Evolutionary conservation across 2,888 invertebrate species (phyloP).

Genomic region (Ophion slaviceki): DNA sequence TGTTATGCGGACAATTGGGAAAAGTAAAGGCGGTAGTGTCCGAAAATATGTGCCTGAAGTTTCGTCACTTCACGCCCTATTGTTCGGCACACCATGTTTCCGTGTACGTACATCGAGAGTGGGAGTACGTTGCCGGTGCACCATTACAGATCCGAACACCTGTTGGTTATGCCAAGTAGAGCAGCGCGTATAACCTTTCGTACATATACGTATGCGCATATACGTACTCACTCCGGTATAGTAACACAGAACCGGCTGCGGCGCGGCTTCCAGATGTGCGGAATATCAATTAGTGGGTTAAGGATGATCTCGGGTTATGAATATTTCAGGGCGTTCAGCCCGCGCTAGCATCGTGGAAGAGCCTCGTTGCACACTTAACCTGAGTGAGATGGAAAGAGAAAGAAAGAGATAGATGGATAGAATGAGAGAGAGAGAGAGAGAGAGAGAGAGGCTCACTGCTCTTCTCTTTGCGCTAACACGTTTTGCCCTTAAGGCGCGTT

Average conservation of each 20-base stretch:
- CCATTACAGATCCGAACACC: slow-evolving; percentile 57
- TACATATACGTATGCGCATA: slow-evolving; percentile 10
- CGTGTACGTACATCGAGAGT: slow-evolving; percentile 26
- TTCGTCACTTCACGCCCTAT: neutral
- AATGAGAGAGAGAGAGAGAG: neutral
- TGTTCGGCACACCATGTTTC: neutral
- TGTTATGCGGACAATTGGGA: neutral
- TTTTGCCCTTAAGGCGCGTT: slow-evolving; percentile 5
- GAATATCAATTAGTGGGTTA: slow-evolving; percentile 79
- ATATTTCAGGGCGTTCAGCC: slow-evolving; percentile 74
- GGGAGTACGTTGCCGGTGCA: slow-evolving; percentile 28
- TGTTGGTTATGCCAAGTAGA: slow-evolving; percentile 58
- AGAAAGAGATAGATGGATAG: too few relatives aligned
- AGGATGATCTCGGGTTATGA: slow-evolving; percentile 77
- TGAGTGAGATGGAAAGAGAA: neutral
- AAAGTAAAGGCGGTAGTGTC: neutral
- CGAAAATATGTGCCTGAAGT: neutral
- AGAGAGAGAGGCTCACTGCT: neutral
- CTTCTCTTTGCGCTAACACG: neutral
- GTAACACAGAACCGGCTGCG: slow-evolving; percentile 42
- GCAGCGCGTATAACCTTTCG: slow-evolving; percentile 15
- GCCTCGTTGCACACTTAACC: slow-evolving; percentile 34
- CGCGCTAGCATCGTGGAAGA: slow-evolving; percentile 45
- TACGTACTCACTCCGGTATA: slow-evolving; percentile 14
- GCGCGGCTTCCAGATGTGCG: slow-evolving; percentile 74